phyloP scores from a whole-genome alignment of 2,888 invertebrate species.

The Drosophila buzzatii region DNA sequence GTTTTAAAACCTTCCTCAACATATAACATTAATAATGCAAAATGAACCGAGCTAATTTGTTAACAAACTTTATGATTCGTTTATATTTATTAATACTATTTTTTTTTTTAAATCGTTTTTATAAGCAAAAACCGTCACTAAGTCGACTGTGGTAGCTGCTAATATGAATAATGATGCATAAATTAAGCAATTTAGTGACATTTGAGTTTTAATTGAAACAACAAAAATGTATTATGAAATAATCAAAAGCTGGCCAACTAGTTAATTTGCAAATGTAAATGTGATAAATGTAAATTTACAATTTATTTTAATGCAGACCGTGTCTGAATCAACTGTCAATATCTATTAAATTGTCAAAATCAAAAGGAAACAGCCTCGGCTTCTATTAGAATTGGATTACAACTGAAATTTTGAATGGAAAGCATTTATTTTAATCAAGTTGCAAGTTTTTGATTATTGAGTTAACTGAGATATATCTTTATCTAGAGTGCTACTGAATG shows the following conservation, averaged over 20 bases:
- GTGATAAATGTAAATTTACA: background rate
- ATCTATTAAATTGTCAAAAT: slow-evolving; percentile 68
- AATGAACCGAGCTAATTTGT: slow-evolving; percentile 31
- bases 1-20: slow-evolving; percentile 4
- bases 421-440: background rate
- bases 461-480: background rate
- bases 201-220: slow-evolving; percentile 50
- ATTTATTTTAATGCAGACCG: slow-evolving; percentile 14
- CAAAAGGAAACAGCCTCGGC: slow-evolving; percentile 13
- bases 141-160: slow-evolving; percentile 17
- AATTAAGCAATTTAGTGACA: slow-evolving; percentile 58
- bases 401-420: background rate
- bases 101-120: slow-evolving; percentile 7
- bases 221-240: slow-evolving; percentile 41
- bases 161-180: slow-evolving; percentile 43
- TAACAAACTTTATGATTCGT: slow-evolving; percentile 11
- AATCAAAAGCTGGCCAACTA: slow-evolving; percentile 22
- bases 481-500: background rate
- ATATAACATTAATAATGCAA: background rate
- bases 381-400: background rate
- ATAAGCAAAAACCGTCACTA: slow-evolving; percentile 14
- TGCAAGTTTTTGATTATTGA: background rate
- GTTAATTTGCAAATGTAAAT: background rate
- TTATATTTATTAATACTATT: slow-evolving; percentile 19
- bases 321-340: slow-evolving; percentile 25